These are phyloP conservation scores for Gavialis gangeticus DNA, from an alignment of 2,113 vertebrate species.

Conservation along the genomic window DNA sequence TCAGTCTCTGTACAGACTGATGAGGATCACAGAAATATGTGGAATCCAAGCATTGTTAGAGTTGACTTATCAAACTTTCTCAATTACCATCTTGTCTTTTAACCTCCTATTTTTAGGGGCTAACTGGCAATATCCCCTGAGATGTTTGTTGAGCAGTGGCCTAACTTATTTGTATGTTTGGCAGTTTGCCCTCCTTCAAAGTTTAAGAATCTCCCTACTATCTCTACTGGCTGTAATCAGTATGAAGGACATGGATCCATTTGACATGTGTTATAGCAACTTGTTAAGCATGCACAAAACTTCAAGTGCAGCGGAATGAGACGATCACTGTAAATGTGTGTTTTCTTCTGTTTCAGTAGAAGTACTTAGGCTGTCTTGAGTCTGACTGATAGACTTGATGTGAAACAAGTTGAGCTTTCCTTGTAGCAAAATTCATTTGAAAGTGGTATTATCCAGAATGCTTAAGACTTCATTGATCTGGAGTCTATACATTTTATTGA, in stretches of 20 bases:
- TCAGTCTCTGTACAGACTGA: not conserved
- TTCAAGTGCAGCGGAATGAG: not conserved
- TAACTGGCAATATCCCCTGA: not conserved
- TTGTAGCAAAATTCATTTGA: not conserved
- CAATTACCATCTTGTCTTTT: not conserved
- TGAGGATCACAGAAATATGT: constrained; percentile 26
- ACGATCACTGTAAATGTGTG: not conserved
- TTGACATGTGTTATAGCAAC: not conserved
- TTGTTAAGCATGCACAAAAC: not conserved
- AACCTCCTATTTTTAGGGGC: not conserved
- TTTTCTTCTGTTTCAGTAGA: not conserved
- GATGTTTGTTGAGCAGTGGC: constrained; percentile 50
- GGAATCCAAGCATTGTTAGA: constrained; percentile 48
- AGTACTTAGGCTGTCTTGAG: not conserved
- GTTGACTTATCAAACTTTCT: constrained; percentile 47
- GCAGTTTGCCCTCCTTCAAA: not conserved
- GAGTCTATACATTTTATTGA: not conserved
- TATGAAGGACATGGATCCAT: accelerated
- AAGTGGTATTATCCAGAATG: not conserved
- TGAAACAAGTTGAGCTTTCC: not conserved
- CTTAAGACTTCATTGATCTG: not conserved
- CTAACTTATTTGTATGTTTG: not conserved
- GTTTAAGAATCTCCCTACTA: not conserved
- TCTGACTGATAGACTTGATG: not conserved
- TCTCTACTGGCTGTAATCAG: not conserved